Evolutionary conservation across 2,797 vertebrate species (phyloP), one percentile per base, ranked within the genome.

Genomic region (Poecilia velifera): DNA sequence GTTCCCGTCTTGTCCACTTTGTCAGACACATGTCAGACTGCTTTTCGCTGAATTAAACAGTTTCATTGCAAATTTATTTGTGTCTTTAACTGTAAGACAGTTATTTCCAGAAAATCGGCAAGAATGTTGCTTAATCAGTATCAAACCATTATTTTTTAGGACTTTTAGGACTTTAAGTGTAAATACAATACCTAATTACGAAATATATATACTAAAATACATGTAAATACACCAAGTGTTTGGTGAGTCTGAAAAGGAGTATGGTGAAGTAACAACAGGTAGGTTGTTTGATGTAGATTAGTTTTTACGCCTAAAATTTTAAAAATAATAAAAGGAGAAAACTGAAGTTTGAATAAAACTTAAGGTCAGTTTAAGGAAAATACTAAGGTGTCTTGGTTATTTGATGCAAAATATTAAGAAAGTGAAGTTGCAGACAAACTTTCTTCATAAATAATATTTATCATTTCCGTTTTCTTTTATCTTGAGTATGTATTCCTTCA

Each of bases 1-100:
- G 90, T 92, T 93, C 91, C 89, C 74, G 72, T 41, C 77, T 74
- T 81, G 72, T 83, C 79, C 83, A 80, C 78, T 90, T 87, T 91
- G 89, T 89, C 77, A 75, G 25, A 59, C 62, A 46, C 71, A 36
- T 82, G 86, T 87, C 82, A 85, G 62, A 28, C 45, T 77, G 76
- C 70, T 73, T 39, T 81, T 81, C 72, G 75, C 84, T 25, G 70
- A 82, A 81, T 83, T 87, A 79, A 51, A 74, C 13, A n/a, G 46
- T 73, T 25, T 2, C 4, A 49, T 22, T 39, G 25, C 4, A 9
- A 41, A 22, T 12, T 22, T 41, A 41, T 41, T 41, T 25, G 22
- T n/a, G 68, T 8, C 25, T 16, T 43, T 71, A 43, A 45, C 64
- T 39, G 4, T 64, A 3, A 20, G 62, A 64, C 7, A 20, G 36